phyloP scores from a whole-genome alignment of 2,888 invertebrate species.

The Ennomos erosarius region DNA sequence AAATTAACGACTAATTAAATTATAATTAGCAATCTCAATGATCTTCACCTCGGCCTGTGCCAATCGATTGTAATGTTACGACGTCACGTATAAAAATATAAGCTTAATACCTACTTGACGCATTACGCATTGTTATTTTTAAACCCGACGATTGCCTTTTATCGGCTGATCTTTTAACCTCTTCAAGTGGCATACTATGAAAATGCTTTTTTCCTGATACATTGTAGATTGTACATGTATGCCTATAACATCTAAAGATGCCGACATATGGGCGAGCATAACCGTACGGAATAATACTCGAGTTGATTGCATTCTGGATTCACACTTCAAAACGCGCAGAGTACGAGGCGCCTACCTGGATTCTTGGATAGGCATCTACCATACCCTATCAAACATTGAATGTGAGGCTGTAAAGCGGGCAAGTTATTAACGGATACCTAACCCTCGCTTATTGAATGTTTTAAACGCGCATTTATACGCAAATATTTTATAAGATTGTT shows the following conservation, averaged over 20 bases:
- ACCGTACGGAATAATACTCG: slow-evolving; percentile 18
- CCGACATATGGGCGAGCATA: slow-evolving; percentile 11
- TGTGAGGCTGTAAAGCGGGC: slow-evolving; percentile 51
- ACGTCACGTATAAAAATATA: slow-evolving; percentile 41
- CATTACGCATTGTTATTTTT: slow-evolving; percentile 62
- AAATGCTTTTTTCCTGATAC: slow-evolving; percentile 43
- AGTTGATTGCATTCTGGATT: slow-evolving; percentile 23
- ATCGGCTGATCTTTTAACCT: slow-evolving; percentile 68
- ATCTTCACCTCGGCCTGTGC: slow-evolving; percentile 18
- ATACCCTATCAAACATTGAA: slow-evolving; percentile 41
- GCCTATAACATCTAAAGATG: slow-evolving; percentile 6
- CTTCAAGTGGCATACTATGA: slow-evolving; percentile 54
- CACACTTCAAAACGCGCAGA: slow-evolving; percentile 15
- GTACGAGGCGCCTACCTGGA: slow-evolving; percentile 23
- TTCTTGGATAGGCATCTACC: slow-evolving; percentile 46
- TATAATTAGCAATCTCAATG: slow-evolving; percentile 24
- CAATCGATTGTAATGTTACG: slow-evolving; percentile 17
- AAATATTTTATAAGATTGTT: slow-evolving; percentile 66
- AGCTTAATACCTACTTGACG: slow-evolving; percentile 44
- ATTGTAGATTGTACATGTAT: slow-evolving; percentile 13
- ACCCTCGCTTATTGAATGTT: slow-evolving; percentile 71
- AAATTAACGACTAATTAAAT: slow-evolving; percentile 15
- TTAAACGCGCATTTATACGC: slow-evolving; percentile 64
- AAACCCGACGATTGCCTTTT: slow-evolving; percentile 56
- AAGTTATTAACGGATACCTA: slow-evolving; percentile 56